Base-by-base conservation (phyloP, 2,888 invertebrate genomes). In the Bellardia bayeri region DNA sequence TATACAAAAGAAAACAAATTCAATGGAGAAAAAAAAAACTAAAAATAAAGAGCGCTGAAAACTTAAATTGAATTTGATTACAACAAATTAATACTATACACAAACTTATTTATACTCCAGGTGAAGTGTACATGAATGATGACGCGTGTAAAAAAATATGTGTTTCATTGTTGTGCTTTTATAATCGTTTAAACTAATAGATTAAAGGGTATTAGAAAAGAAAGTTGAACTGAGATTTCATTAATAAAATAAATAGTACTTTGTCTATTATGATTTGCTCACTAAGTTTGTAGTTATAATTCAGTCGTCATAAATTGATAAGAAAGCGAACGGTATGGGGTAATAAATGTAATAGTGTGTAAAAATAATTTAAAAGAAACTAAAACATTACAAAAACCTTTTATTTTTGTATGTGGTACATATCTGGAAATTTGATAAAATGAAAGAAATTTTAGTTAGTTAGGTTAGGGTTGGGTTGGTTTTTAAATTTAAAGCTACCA, bases 161-260 rank as follows among this genome's bases (percentile, higher is more conserved):
- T 30, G 5, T 58, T 56, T 72, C 63, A 7, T 75, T 63, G 61
- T 45, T 45, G 9, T 63, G 63, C 8, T 49, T 13, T 49, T 63
- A n/a, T 75, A 63, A 16, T 9, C 30, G 13, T 45, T 30, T 49
- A 11, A 37, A 23, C 11, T 58, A 56, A 42, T 56, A 78, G 66
- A 66, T 78, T 64, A 68, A 11, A 56, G 16, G 23, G 45, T 68
- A 56, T 58, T 69, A 56, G 14, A 49, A 61, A 80, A 40, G 69
- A 80, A 69, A 69, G 45, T 61, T 14, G 9, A 49, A 16, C 37
- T 61, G 61, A 23, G 69, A 69, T 80, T 80, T 69, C 61, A 61
- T 80, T 61, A 69, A 79, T 14, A 61, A 51, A 69, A 49, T 40
- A 30, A 66, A 42, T 40, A n/a, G 2, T 23, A 9, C 2, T 54